Conservation (phyloP, 2,113 vertebrate genomes). For the Phrynocephalus versicolor region DNA sequence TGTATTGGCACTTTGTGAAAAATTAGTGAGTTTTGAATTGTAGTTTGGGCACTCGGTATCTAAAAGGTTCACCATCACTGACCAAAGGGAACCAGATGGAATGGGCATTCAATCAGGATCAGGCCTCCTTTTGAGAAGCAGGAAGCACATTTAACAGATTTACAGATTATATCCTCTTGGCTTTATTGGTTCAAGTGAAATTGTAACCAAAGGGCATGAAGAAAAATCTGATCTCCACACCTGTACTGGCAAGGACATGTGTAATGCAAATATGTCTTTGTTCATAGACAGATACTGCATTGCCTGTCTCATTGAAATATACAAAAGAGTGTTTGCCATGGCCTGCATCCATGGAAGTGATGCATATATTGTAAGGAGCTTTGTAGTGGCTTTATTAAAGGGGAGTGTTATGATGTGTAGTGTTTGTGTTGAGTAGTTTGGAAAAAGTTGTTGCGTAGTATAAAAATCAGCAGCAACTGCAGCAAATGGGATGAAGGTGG, state of each 20-base stretch:
- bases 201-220: no score
- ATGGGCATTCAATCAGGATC: neutral
- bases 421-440: neutral
- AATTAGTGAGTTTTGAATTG: no score
- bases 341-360: neutral
- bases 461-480: neutral
- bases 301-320: neutral
- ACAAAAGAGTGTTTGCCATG: neutral
- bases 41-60: no score
- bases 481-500: no score
- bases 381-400: constrained; percentile 31
- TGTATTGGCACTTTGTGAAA: no score
- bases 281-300: no score
- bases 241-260: neutral
- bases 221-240: neutral
- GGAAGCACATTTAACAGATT: neutral
- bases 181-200: neutral
- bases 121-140: neutral
- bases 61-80: no score
- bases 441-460: neutral
- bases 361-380: neutral
- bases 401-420: constrained; percentile 15
- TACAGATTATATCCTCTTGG: neutral
- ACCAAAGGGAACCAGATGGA: neutral
- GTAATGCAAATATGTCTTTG: no score